Evolutionary conservation across 2,797 vertebrate species (phyloP).

Genomic region (Sandelia bainsii): DNA sequence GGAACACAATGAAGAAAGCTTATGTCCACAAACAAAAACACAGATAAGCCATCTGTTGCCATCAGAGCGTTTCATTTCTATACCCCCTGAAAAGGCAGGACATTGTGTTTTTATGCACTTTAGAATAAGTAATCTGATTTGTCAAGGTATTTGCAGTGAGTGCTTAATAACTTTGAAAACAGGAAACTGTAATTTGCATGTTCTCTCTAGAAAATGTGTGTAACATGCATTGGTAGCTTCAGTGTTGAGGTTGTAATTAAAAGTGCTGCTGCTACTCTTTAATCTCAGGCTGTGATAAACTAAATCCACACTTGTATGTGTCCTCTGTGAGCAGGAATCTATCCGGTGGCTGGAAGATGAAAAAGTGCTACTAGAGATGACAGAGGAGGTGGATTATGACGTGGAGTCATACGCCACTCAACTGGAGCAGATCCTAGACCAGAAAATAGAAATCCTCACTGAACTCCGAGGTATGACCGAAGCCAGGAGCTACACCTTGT

Average conservation of each 20-base stretch:
- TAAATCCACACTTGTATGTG: background rate
- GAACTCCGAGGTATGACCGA: conserved; percentile 90
- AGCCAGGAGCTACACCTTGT: background rate
- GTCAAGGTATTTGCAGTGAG: too few species aligned
- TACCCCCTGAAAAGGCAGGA: background rate
- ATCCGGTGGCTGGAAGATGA: conserved; percentile 97
- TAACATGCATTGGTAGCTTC: background rate
- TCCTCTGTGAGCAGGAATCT: conserved; percentile 88
- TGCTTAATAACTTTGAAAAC: too few species aligned
- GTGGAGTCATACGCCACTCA: conserved; percentile 95
- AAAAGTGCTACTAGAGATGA: conserved; percentile 96
- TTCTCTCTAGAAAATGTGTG: background rate
- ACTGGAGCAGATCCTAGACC: conserved; percentile 96
- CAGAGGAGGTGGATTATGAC: conserved; percentile 98
- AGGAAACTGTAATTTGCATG: background rate
- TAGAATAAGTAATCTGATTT: background rate
- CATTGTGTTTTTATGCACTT: background rate
- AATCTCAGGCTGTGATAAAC: background rate
- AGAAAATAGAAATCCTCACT: conserved; percentile 96
- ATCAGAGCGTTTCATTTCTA: too few species aligned
- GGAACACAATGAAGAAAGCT: conserved; percentile 16
- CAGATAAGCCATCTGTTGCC: too few species aligned
- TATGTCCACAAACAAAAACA: too few species aligned
- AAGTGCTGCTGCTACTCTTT: background rate
- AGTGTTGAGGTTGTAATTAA: too few species aligned